Conservation (phyloP, 2,888 invertebrate species). For the Agrilus mali region DNA sequence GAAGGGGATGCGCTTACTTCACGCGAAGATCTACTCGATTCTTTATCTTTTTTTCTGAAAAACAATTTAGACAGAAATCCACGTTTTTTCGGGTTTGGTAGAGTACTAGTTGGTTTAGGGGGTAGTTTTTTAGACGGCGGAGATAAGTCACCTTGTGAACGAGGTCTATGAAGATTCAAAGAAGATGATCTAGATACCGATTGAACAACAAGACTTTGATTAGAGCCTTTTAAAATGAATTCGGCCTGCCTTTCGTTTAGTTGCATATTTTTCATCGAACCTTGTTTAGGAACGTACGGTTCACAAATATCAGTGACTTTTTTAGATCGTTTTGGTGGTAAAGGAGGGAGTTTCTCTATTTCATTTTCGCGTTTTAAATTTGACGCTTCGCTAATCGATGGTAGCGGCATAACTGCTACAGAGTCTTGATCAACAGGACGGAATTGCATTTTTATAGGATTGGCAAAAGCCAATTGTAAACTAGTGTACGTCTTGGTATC, state of each 20-base stretch:
- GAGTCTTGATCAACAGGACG: conserved; percentile 42
- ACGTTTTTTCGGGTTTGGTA: conserved; percentile 46
- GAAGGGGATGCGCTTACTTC: conserved; percentile 19
- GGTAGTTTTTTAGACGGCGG: conserved; percentile 45
- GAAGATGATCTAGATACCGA: conserved; percentile 24
- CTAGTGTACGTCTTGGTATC: conserved; percentile 75
- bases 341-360: conserved; percentile 53
- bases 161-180: conserved; percentile 21
- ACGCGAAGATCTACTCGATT: conserved; percentile 27
- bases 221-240: conserved; percentile 16
- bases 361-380: conserved; percentile 33
- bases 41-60: conserved; percentile 41
- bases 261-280: conserved; percentile 17
- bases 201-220: conserved; percentile 15
- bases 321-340: conserved; percentile 68
- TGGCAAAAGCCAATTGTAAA: conserved; percentile 73
- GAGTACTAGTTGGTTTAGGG: conserved; percentile 34
- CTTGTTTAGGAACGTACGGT: conserved; percentile 8
- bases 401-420: conserved; percentile 36
- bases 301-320: conserved; percentile 36
- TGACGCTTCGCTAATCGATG: conserved; percentile 29
- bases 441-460: conserved; percentile 52
- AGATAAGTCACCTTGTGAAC: conserved; percentile 24
- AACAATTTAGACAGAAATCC: conserved; percentile 53
- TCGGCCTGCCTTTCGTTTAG: conserved; percentile 17